phyloP scores from a whole-genome alignment of 2,797 vertebrate genomes.

The Loriculus beryllinus region DNA sequence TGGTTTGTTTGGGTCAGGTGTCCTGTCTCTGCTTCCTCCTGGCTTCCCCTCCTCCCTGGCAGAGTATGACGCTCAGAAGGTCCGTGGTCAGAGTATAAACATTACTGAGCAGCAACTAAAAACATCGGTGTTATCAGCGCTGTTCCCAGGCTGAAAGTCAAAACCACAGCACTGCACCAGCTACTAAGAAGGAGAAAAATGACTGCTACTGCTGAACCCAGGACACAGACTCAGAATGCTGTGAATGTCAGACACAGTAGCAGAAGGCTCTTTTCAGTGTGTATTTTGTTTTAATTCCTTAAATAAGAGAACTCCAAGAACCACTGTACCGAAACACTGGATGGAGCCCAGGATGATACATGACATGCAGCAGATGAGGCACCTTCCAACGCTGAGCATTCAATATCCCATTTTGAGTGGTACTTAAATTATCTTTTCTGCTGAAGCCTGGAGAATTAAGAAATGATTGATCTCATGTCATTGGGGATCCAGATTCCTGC shows the following conservation, averaged over 20 bases:
- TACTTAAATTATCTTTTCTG: not conserved
- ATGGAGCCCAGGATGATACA: not conserved
- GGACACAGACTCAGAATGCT: not conserved
- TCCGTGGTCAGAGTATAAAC: too few relatives aligned
- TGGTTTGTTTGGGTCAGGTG: too few relatives aligned
- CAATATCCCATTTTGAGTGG: not conserved
- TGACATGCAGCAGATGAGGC: rapidly evolving
- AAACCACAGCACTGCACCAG: too few relatives aligned
- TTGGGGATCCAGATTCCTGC: not conserved
- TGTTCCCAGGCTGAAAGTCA: too few relatives aligned
- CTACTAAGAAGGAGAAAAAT: too few relatives aligned
- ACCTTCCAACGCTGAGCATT: not conserved
- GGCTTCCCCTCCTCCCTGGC: too few relatives aligned
- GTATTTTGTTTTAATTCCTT: not conserved
- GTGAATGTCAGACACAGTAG: not conserved
- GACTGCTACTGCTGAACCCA: too few relatives aligned
- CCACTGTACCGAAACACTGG: not conserved
- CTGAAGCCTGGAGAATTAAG: not conserved
- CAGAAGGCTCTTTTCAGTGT: not conserved
- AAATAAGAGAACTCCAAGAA: not conserved
- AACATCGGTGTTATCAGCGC: too few relatives aligned
- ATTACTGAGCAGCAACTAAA: too few relatives aligned
- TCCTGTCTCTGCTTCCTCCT: too few relatives aligned
- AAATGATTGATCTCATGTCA: not conserved
- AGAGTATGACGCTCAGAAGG: too few relatives aligned